Base-by-base conservation (phyloP, 2,888 invertebrate species). In the Acrocyrtus sp. region DNA sequence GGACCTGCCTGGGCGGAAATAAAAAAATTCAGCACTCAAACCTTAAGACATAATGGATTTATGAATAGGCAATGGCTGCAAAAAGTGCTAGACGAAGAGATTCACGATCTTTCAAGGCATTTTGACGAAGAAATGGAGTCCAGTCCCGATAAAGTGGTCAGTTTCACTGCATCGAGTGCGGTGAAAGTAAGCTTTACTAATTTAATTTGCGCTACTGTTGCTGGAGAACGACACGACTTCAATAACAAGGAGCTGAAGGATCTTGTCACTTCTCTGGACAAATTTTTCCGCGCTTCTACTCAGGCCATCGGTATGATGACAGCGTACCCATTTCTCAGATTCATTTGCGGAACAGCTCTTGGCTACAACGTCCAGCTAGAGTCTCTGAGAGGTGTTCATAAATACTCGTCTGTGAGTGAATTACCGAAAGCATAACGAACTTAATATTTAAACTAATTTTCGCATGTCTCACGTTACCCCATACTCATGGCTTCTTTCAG, bases 111-210 rank as follows among this genome's bases (percentile, higher is more conserved):
- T 2, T 4, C 34, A 22, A 34, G 19, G 2, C 60, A 60, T 48
- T 4, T 60, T 8, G 60, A 60, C 24, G 48, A 48, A 27, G 48
- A 48, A 24, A 27, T 48, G 15, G 12, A 26, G 17, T 48, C 48
- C 1, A 22, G 8, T 19, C 60, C 60, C 1, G 19, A 60, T 21
- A 15, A 29, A 47, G 24, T 29, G 5, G n/a, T 60, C 15, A 6
- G 1, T 8, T 60, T 60, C 34, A 48, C 27, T 10, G 6, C 47
- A 1, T 60, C 60, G 10, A 48, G 60, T 1, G 27, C 21, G 12
- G 29, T 60, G 3, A 60, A 60, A 22, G 34, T 48, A 8, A 60
- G 60, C 22, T 60, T 60, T 15, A 48, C 48, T 2, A 60, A 60
- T 21, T 48, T 60, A 21, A 47, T 60, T 10, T 48, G 34, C 29